Base-by-base conservation (phyloP, 2,888 invertebrate species). In the Mechanitis messenoides region DNA sequence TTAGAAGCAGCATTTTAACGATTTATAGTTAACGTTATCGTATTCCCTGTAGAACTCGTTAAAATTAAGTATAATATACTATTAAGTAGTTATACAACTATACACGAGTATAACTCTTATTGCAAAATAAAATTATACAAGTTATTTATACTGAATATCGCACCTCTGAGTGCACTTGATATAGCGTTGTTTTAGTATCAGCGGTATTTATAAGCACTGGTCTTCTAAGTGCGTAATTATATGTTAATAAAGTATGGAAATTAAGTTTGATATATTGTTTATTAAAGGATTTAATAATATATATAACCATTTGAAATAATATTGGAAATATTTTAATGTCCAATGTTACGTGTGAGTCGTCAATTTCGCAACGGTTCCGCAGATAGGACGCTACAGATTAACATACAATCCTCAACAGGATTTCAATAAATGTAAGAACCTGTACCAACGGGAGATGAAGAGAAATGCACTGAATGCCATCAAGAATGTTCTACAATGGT, bases 321-420 rank as follows among this genome's bases (percentile, higher is more conserved):
- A 6, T 35, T 46, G 33, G n/a, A 6, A n/a, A 4, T 38, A 55
- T 47, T 38, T 50, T 33, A 45, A 53, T 53, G 47, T 56, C 45
- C 20, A 53, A 53, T 38, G 56, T 56, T 42, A 60, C 20, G 12
- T 46, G 55, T 50, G 45, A 45, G 55, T 62, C 35, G 55, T 28
- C 59, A 38, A 55, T 38, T 56, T 54, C n/a, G 45, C 42, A 60
- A 55, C 55, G 55, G 56, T 63, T 65, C 56, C 62, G 61, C 53
- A 45, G 59, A 47, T 61, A 60, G 62, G 68, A 63, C 65, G 67
- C 67, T 69, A 71, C 67, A 71, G 70, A 80, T 80, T 78, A 77
- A 70, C 79, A 78, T 79, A 79, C 79, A 78, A 78, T 79, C 76
- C 74, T 71, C 57, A 69, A 69, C 68, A 72, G 71, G 70, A 72